Percentiles rank a stretch among this genome's conserved stretches.
phyloP scores from a whole-genome alignment of 2,113 vertebrate genomes.

The Onychostruthus taczanowskii region DNA sequence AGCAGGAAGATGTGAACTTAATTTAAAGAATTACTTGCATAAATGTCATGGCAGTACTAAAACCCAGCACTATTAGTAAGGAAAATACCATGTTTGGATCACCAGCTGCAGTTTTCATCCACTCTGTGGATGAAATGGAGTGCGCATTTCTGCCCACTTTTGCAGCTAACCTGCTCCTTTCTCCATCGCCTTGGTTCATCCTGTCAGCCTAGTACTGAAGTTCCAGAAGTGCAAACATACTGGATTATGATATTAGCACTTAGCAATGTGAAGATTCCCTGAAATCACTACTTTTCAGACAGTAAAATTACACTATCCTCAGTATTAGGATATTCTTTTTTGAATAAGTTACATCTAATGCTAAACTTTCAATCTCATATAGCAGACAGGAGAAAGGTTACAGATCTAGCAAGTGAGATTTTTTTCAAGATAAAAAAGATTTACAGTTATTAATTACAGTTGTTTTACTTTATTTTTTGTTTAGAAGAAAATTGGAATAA shows the following conservation, averaged over 20 bases:
- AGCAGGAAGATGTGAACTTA: not conserved
- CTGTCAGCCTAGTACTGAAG: not conserved
- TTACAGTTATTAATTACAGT: not conserved
- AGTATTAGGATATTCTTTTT: not conserved
- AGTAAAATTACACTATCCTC: not conserved
- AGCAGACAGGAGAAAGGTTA: not conserved
- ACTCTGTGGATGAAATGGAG: not conserved
- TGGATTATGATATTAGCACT: not conserved
- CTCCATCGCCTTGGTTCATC: not conserved
- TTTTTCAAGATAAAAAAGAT: not conserved
- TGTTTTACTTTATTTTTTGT: not conserved
- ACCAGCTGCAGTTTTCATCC: not conserved
- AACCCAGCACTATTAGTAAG: not conserved
- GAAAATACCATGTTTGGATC: not conserved
- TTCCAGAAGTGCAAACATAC: not conserved
- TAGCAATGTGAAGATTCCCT: not conserved
- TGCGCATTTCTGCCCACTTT: not conserved
- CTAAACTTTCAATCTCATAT: not conserved
- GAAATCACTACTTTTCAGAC: not conserved
- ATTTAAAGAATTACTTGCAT: not conserved
- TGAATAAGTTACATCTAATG: not conserved
- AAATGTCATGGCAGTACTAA: not conserved
- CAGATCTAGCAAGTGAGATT: not conserved
- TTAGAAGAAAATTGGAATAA: not conserved
- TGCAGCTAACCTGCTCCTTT: not conserved